These are phyloP conservation scores for Coremacera marginata DNA, from an alignment of 2,888 invertebrate species.

Conservation along the genomic window DNA sequence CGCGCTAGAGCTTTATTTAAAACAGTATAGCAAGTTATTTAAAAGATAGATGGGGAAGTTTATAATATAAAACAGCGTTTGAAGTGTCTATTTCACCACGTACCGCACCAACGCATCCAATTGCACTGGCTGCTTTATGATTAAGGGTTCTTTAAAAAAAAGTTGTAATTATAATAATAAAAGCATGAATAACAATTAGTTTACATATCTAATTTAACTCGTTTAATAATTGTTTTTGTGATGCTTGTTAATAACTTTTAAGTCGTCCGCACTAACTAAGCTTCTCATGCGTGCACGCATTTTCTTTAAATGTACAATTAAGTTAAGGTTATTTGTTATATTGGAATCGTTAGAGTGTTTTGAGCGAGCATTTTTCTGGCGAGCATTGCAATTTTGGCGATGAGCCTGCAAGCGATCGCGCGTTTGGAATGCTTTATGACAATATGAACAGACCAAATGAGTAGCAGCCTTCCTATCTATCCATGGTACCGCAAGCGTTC, in stretches of 20 bases:
- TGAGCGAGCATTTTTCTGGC: not conserved
- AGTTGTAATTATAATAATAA: no score
- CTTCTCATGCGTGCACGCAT: conserved; percentile 44
- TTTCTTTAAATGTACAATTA: conserved; percentile 47
- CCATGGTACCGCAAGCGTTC: not conserved
- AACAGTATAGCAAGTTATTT: no score
- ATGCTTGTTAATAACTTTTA: not conserved
- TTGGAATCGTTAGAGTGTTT: conserved; percentile 31
- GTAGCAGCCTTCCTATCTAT: not conserved
- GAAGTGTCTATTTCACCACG: no score
- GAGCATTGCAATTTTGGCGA: conserved; percentile 38
- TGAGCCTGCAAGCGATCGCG: conserved; percentile 48
- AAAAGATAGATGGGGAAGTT: no score
- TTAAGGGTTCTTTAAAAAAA: no score
- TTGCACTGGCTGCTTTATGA: no score
- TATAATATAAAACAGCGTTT: no score
- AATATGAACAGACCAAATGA: conserved; percentile 50
- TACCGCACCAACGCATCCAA: no score
- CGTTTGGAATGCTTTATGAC: conserved; percentile 53
- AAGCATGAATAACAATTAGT: no score
- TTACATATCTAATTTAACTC: no score
- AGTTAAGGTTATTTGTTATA: conserved; percentile 46
- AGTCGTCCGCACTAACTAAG: conserved; percentile 24
- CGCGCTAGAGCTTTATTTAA: no score
- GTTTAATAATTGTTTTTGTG: no score